Base-by-base conservation (phyloP, 1,140 invertebrate species). In the Meloidogyne floridensis region DNA sequence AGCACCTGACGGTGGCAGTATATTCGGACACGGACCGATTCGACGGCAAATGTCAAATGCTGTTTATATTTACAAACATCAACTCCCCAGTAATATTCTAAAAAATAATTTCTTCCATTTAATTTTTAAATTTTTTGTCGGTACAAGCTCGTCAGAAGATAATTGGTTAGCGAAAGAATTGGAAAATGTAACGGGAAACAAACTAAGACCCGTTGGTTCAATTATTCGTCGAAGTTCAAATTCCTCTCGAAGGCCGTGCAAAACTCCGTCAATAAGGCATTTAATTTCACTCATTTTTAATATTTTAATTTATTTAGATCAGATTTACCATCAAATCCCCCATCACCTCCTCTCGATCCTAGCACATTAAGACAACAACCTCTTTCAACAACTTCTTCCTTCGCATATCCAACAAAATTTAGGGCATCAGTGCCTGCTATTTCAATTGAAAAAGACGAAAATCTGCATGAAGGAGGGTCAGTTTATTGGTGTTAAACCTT, bases 161-260 rank as follows among this genome's bases (percentile, higher is more conserved):
- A 72, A 79, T 71, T 79, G 77, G 77, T 71, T 79, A 53, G 51
- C 77, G 3, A 20, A 72, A 18, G 77, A 79, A n/a, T 71, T 79
- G 65, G 77, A 72, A 43, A 79, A 43, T 47, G 65, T 72, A 6
- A 79, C 77, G 5, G 20, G 77, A 2, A 79, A 72, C 18, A 69
- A 47, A 32, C 43, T 79, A 11, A 69, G 65, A 32, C 77, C 59
- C 6, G 77, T 79, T 53, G 77, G 77, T 7, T 79, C 77, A 69
- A 72, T 79, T 4, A 69, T 79, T 9, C 77, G 77, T 18, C 77
- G 77, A 4, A 74, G 71, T 43, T 15, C 76, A 6, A 32, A 43
- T 13, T 69, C 53, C 13, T 69, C 77, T 69, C 43, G 20, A 2
- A 43, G 77, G 18, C 15, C 6, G n/a, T 18, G 18, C 18, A 74